These are phyloP conservation scores for Mystacides longicornis DNA, from an alignment of 2,888 invertebrate species.

Conservation along the genomic window DNA sequence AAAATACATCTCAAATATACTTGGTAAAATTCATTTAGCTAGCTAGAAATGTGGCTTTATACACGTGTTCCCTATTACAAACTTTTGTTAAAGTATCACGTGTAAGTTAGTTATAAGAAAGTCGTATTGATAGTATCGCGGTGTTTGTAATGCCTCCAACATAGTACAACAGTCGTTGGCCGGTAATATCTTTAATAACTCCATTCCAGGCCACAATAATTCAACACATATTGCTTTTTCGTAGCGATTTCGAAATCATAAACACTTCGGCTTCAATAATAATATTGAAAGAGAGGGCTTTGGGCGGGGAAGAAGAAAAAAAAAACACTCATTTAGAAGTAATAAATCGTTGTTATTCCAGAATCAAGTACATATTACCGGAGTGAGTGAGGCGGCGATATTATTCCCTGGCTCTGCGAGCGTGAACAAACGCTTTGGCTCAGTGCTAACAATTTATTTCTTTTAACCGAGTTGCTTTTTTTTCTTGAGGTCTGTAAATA, in stretches of 20 bases:
- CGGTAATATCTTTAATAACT: too few species aligned
- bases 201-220: neutral
- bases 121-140: too few species aligned
- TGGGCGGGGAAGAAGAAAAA: too few species aligned
- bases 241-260: neutral
- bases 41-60: too few species aligned
- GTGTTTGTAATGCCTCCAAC: too few species aligned
- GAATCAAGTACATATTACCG: slow-evolving; percentile 16
- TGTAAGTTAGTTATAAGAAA: too few species aligned
- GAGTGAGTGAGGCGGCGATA: slow-evolving; percentile 15
- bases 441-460: slow-evolving; percentile 3
- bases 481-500: neutral
- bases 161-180: too few species aligned
- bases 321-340: slow-evolving; percentile 11
- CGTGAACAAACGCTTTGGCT: slow-evolving; percentile 6
- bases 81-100: too few species aligned
- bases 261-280: neutral
- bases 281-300: neutral
- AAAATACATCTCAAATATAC: too few species aligned
- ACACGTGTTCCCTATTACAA: too few species aligned
- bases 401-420: slow-evolving; percentile 3
- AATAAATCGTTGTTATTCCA: slow-evolving; percentile 24
- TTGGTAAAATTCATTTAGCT: too few species aligned
- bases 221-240: neutral
- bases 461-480: neutral